phyloP scores from a whole-genome alignment of 2,797 vertebrate genomes.

The Artibeus jamaicensis region DNA sequence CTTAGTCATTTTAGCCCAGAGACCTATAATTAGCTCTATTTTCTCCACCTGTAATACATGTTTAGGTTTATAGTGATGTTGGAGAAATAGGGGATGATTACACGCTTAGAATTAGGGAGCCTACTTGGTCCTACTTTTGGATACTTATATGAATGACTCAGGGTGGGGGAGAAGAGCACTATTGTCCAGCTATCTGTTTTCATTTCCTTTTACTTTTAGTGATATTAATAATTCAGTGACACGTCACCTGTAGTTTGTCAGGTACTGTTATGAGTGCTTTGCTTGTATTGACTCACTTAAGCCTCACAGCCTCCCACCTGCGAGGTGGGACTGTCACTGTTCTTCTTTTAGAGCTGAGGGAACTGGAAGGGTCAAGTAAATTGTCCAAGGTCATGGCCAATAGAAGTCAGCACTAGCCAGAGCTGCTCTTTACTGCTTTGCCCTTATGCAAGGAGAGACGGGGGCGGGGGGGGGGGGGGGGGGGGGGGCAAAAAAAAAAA shows the following conservation, averaged over 20 bases:
- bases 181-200: neutral
- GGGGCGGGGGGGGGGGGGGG: too few species aligned
- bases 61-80: constrained; percentile 47
- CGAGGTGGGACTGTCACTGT: too few species aligned
- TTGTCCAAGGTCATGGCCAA: neutral
- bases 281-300: neutral
- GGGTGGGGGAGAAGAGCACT: neutral
- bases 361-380: neutral
- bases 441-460: neutral
- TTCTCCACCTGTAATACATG: constrained; percentile 61
- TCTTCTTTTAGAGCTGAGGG: neutral
- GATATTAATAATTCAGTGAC: neutral
- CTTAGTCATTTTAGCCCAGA: constrained; percentile 52
- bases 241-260: neutral
- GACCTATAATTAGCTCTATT: constrained; percentile 69
- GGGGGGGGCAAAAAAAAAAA: too few species aligned
- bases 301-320: too few species aligned
- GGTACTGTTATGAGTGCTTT: neutral
- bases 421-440: neutral
- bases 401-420: neutral
- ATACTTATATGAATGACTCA: neutral
- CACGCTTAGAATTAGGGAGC: constrained; percentile 31
- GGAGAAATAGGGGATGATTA: neutral
- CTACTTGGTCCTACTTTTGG: neutral
- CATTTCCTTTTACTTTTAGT: neutral